Evolutionary conservation across 1,140 invertebrate genomes (phyloP), one percentile per base, ranked within the genome.

Genomic region (Monochamus saltuarius): DNA sequence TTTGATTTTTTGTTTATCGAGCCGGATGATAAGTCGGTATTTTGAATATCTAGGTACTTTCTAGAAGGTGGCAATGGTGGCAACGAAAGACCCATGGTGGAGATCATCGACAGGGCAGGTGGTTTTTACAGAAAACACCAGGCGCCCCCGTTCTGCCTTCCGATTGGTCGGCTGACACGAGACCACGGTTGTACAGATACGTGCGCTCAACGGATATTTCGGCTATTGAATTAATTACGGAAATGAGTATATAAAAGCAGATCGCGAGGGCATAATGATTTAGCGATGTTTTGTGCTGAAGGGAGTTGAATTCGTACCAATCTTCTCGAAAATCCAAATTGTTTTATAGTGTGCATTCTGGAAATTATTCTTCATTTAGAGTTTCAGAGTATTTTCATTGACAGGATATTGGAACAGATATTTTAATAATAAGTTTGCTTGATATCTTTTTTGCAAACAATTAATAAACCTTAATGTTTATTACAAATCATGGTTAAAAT

Each of bases 61-160:
- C 55, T 62, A 47, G 61, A 62, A 53, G 57, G 55, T 53, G 61
- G 58, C 51, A 56, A 56, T 62, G 61, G 61, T 62, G 52, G 56
- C 56, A 58, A 50, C 56, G 56, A 29, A 29, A 29, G 22, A 29
- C 61, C 56, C 55, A 22, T 53, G 19, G 60, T 42, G 40, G 40
- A 42, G 40, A 42, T 3, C 40, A 17, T 42, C 40, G 40, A 42
- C 16, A 17, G 51, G 61, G 61, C 61, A 62, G 61, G 61, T 62
- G 61, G 61, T 62, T 62, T 56, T 62, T 39, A 58, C 61, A 54
- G 35, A 50, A 62, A 52, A 22, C 61, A 62, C 61, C 61, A 22
- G 61, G 61, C 61, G 42, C 14, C 51, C 38, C 38, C 22, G 37
- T 34, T 11, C 17, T n/a, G 34, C 22, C 10, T 11, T 58, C 49